Conservation (phyloP, 2,113 vertebrate genomes). For the Prochilodus magdalenae region DNA sequence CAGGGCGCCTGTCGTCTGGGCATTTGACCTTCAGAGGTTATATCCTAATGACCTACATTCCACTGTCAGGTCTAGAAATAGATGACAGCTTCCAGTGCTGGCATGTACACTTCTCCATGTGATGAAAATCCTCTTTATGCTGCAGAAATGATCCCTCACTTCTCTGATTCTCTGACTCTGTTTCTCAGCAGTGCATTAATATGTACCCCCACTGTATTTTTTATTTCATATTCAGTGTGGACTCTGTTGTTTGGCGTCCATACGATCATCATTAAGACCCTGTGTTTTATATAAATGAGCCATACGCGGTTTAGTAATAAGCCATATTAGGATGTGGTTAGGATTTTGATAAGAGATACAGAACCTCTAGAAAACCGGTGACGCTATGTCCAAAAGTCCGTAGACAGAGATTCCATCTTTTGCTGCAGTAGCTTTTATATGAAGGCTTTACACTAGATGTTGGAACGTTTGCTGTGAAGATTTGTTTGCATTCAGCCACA, state of each 20-base stretch:
- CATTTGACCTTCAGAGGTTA: neutral
- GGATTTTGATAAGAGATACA: neutral
- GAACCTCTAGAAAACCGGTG: conserved; percentile 6
- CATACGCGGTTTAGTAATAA: neutral
- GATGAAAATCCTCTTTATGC: neutral
- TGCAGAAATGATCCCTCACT: neutral
- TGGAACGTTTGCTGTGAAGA: no score
- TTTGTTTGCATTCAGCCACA: no score
- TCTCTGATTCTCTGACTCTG: no score
- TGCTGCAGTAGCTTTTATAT: neutral
- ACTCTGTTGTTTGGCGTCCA: neutral
- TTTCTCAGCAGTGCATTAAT: neutral
- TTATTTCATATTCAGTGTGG: neutral
- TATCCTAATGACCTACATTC: neutral
- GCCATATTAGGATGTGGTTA: neutral
- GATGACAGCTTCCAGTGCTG: neutral
- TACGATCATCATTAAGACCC: conserved; percentile 1
- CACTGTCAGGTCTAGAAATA: neutral
- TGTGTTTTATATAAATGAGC: neutral
- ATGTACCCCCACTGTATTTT: conserved; percentile 15
- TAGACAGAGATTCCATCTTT: neutral
- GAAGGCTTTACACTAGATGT: neutral
- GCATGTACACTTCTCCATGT: neutral
- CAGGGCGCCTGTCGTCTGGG: neutral
- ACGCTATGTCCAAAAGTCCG: neutral